Conservation (phyloP, 2,797 vertebrate genomes). For the Aeoliscus strigatus region DNA sequence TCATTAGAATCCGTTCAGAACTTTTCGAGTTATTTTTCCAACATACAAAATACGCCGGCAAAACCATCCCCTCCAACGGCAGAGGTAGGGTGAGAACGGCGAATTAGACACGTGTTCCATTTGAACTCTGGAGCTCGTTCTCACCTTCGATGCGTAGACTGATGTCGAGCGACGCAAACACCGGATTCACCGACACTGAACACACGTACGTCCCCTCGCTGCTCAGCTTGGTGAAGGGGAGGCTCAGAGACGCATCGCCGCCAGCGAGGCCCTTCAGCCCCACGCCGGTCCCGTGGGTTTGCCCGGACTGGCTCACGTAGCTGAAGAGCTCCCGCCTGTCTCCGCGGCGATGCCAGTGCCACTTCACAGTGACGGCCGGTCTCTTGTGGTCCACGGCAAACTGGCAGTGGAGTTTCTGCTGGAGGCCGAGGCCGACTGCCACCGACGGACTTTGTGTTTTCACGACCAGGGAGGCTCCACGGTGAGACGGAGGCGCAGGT, state of each 20-base stretch:
- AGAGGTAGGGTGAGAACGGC: too few species aligned
- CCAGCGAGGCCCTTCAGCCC: slow-evolving; percentile 35
- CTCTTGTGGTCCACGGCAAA: slow-evolving; percentile 67
- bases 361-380: slow-evolving; percentile 46
- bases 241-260: slow-evolving; percentile 67
- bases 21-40: too few species aligned
- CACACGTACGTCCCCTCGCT: slow-evolving; percentile 71
- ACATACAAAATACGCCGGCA: too few species aligned
- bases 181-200: slow-evolving; percentile 56
- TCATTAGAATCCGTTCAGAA: too few species aligned
- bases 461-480: slow-evolving; percentile 66
- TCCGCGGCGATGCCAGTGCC: slow-evolving; percentile 54
- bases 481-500: background rate
- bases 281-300: slow-evolving; percentile 42
- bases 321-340: slow-evolving; percentile 51
- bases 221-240: slow-evolving; percentile 44
- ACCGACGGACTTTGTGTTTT: slow-evolving; percentile 61
- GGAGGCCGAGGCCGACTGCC: slow-evolving; percentile 45
- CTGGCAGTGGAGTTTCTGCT: slow-evolving; percentile 70
- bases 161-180: slow-evolving; percentile 52
- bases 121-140: too few species aligned
- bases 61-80: background rate
- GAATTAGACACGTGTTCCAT: too few species aligned
- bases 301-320: slow-evolving; percentile 37
- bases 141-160: slow-evolving; percentile 69